Conservation (phyloP, 2,113 vertebrate species). For the Halcyon malimbica region DNA sequence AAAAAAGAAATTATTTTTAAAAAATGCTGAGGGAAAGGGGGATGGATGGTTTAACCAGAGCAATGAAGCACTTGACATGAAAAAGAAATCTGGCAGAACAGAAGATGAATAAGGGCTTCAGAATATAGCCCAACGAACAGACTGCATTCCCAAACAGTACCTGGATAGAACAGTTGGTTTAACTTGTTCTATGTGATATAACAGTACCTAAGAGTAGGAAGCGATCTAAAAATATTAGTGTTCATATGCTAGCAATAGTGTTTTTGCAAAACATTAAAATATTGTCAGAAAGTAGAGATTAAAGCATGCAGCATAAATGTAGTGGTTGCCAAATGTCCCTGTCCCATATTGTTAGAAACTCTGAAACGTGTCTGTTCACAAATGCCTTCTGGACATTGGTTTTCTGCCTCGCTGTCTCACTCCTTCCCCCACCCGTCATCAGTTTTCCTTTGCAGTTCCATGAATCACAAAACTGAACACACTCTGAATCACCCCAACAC, state of each 20-base stretch:
- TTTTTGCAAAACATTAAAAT: constrained; percentile 38
- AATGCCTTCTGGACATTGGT: not conserved
- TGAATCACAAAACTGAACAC: constrained; percentile 33
- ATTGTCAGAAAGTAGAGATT: constrained; percentile 4
- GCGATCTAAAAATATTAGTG: constrained; percentile 12
- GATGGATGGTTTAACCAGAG: not conserved
- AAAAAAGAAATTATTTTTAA: not conserved
- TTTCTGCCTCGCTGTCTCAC: not conserved
- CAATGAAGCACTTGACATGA: not conserved
- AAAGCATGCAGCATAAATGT: not conserved
- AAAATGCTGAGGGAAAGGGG: not conserved
- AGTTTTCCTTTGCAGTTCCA: not conserved
- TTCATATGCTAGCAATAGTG: not conserved
- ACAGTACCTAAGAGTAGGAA: constrained; percentile 6
- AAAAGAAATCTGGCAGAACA: not conserved
- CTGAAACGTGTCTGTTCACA: not conserved
- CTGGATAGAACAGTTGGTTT: constrained; percentile 41
- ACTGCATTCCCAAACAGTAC: not conserved
- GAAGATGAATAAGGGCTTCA: not conserved
- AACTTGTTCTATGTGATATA: constrained; percentile 5
- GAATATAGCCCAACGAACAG: not conserved
- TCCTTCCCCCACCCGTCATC: not conserved
- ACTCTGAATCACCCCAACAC: constrained; percentile 57
- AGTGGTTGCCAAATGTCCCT: not conserved
- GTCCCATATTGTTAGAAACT: not conserved